Percentiles rank a stretch among this genome's conserved stretches.
These are phyloP conservation scores for Eilema griseolum DNA, from an alignment of 2,888 invertebrate genomes.

Conservation along the genomic window DNA sequence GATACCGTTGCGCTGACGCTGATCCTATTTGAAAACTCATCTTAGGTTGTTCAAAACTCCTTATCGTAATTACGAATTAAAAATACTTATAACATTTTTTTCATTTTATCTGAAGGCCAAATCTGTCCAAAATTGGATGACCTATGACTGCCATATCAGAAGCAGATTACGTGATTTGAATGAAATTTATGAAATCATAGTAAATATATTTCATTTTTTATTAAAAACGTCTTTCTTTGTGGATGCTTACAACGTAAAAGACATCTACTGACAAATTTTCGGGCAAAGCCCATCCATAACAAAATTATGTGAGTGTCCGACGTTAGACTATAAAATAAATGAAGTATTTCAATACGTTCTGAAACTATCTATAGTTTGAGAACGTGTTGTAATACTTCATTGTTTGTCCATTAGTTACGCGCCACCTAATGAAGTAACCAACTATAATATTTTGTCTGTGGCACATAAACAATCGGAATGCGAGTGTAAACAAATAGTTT, in stretches of 20 bases:
- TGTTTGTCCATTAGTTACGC: not conserved
- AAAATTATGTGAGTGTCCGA: not conserved
- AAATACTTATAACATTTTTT: no score
- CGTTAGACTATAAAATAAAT: not conserved
- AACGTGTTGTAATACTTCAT: not conserved
- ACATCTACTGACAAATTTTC: no score
- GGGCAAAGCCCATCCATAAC: not conserved
- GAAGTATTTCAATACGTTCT: no score
- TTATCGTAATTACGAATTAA: not conserved
- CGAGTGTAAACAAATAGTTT: not conserved
- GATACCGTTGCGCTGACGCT: no score
- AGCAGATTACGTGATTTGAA: not conserved
- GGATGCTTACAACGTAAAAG: no score
- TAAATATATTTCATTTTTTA: no score
- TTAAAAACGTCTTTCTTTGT: no score
- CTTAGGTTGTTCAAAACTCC: not conserved
- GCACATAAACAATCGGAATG: not conserved
- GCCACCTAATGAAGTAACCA: not conserved
- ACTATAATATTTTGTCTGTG: constrained; percentile 9
- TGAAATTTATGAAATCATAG: not conserved
- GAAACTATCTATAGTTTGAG: no score
- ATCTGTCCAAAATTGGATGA: not conserved
- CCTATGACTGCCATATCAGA: not conserved
- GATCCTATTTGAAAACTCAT: no score
- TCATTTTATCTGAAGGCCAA: not conserved